Evolutionary conservation across 1,140 invertebrate genomes (phyloP), one percentile per base, ranked within the genome.

Genomic region (Pogonognathellus flavescens): DNA sequence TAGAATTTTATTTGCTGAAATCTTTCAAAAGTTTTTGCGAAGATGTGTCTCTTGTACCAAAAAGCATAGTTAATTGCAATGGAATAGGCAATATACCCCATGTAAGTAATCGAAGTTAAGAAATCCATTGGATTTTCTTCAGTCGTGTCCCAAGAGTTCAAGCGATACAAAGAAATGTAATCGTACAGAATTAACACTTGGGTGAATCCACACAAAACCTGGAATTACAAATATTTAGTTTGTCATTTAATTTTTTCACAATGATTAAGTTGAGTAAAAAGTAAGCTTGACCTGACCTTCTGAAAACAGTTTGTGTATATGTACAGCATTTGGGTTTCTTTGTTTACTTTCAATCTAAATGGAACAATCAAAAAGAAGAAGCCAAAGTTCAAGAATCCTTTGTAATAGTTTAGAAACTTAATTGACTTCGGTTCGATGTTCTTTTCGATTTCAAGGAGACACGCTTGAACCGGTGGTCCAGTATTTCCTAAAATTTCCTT

Each of bases 1-100:
- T 86, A 86, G 59, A 87, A 87, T 59, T 70, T 70, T 25, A 87
- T 50, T 16, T 18, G 53, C 70, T 87, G 86, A 14, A 87, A 66
- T 20, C 52, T 31, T 25, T 87, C 72, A 57, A 85, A 72, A 16
- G 86, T 20, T 5, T 1, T 22, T 5, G 55, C 1, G n/a, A 84
- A 87, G 14, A 50, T 25, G 1, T 55, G 18, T 50, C 25, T 14
- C 50, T 87, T 87, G 8, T 53, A 70, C 86, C 84, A 87, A 84
- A 86, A 84, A 14, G 81, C 82, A 18, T 84, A 83, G 31, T 83
- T 84, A 0, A 85, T 16, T 16, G 70, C 60, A 9, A 87, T 41
- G 13, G 62, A 50, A 70, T 87, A 87, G 8, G 76, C 59, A 18
- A 85, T 80, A 31, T 60, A 81, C 0, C 84, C 84, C 49, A 86